Evolutionary conservation across 1,140 invertebrate genomes (phyloP).

Genomic region (Apis dorsata): DNA sequence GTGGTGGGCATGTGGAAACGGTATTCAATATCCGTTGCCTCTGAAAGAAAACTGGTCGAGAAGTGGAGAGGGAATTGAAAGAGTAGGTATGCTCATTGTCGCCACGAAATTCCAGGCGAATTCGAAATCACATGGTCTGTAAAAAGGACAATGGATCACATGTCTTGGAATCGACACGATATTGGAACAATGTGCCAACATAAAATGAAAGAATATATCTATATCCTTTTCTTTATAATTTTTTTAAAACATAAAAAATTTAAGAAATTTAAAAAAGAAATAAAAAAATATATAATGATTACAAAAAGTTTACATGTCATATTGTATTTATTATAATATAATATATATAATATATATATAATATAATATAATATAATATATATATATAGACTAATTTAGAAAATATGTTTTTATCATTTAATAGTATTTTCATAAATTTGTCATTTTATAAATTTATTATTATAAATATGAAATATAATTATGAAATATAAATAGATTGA

Average conservation of each 20-base stretch:
- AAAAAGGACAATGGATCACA: slow-evolving; percentile 56
- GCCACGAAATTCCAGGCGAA: slow-evolving; percentile 71
- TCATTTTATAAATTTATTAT: too few relatives aligned
- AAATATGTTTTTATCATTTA: too few relatives aligned
- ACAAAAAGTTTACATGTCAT: background rate
- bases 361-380: too few relatives aligned
- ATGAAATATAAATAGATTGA: too few relatives aligned
- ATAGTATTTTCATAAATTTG: too few relatives aligned
- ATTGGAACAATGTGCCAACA: slow-evolving; percentile 28
- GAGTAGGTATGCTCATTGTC: slow-evolving; percentile 72
- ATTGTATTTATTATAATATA: too few relatives aligned
- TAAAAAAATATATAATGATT: background rate
- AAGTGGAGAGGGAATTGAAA: slow-evolving; percentile 26
- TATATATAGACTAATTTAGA: too few relatives aligned
- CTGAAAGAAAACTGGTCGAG: slow-evolving; percentile 24
- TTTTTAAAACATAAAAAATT: background rate
- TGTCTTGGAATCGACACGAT: slow-evolving; percentile 29
- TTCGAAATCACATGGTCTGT: slow-evolving; percentile 70
- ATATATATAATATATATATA: too few relatives aligned
- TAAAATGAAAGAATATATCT: background rate
- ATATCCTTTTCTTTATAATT: too few relatives aligned
- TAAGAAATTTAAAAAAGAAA: too few relatives aligned
- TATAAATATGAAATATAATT: too few relatives aligned
- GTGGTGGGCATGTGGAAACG: slow-evolving; percentile 77
- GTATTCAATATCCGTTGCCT: slow-evolving; percentile 76